A percentile compares a stretch with the other conserved stretches of the same genome.
Evolutionary conservation across 2,888 invertebrate genomes (phyloP).

Genomic region (Andrena dorsata): DNA sequence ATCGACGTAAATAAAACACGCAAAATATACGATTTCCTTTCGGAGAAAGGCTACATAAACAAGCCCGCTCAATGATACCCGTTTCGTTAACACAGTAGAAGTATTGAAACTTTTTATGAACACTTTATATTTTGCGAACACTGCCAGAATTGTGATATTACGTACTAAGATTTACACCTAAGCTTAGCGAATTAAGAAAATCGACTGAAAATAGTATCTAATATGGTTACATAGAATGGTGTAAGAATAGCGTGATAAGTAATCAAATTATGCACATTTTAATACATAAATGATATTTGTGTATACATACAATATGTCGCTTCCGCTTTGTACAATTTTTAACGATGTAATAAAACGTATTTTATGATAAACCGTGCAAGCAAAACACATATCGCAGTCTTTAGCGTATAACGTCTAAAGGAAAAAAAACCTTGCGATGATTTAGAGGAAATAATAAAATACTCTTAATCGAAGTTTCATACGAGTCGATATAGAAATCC

Average conservation of each 20-base stretch:
- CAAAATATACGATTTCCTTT: slow-evolving; percentile 92
- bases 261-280: slow-evolving; percentile 9
- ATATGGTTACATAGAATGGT: slow-evolving; percentile 17
- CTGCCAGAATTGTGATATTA: slow-evolving; percentile 56
- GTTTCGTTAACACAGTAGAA: slow-evolving; percentile 15
- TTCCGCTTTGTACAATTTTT: slow-evolving; percentile 39
- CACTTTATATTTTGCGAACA: not conserved
- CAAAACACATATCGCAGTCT: slow-evolving; percentile 20
- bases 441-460: not conserved
- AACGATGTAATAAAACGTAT: slow-evolving; percentile 18
- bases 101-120: slow-evolving; percentile 6
- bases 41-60: slow-evolving; percentile 90
- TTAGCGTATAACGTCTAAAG: not conserved
- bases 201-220: slow-evolving; percentile 25
- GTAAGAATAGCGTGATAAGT: not conserved
- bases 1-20: slow-evolving; percentile 97
- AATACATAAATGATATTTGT: not conserved
- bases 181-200: slow-evolving; percentile 3
- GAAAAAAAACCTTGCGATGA: not conserved
- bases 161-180: slow-evolving; percentile 28
- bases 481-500: slow-evolving; percentile 42
- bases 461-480: not conserved
- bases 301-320: slow-evolving; percentile 24
- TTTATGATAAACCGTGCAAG: slow-evolving; percentile 15
- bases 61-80: slow-evolving; percentile 84